phyloP scores from a whole-genome alignment of 2,113 vertebrate genomes.

The Monopterus albus region DNA sequence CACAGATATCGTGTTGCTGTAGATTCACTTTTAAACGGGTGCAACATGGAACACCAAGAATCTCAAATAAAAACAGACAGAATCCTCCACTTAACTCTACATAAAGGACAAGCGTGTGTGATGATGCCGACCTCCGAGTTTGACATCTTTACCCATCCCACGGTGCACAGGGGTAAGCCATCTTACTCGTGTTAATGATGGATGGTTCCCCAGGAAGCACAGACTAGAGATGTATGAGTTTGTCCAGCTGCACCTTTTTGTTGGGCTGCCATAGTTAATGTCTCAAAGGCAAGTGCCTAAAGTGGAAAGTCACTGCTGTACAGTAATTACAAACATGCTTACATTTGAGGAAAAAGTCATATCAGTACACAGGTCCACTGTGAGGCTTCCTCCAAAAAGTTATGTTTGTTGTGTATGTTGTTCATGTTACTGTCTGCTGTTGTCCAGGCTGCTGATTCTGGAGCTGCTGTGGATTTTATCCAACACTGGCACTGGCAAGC shows the following conservation, averaged over 20 bases:
- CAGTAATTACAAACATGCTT: neutral
- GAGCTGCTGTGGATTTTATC: neutral
- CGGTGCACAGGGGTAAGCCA: slow-evolving; percentile 1
- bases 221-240: slow-evolving; percentile 40
- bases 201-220: slow-evolving; percentile 36
- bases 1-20: slow-evolving; percentile 36
- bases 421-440: neutral
- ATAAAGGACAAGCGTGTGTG: slow-evolving; percentile 20
- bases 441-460: neutral
- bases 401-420: neutral
- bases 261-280: neutral
- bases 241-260: slow-evolving; percentile 25
- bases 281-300: neutral
- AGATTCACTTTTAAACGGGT: slow-evolving; percentile 34
- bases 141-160: slow-evolving; percentile 32
- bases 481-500: neutral
- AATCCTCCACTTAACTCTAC: neutral
- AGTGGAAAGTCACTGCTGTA: neutral
- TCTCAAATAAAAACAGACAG: neutral
- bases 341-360: neutral
- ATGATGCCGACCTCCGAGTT: slow-evolving; percentile 44
- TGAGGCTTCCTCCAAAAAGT: neutral
- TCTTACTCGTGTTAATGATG: slow-evolving; percentile 40
- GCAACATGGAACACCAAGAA: neutral
- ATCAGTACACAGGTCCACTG: neutral